phyloP scores from a whole-genome alignment of 2,797 vertebrate species.

The Smutsia gigantea region DNA sequence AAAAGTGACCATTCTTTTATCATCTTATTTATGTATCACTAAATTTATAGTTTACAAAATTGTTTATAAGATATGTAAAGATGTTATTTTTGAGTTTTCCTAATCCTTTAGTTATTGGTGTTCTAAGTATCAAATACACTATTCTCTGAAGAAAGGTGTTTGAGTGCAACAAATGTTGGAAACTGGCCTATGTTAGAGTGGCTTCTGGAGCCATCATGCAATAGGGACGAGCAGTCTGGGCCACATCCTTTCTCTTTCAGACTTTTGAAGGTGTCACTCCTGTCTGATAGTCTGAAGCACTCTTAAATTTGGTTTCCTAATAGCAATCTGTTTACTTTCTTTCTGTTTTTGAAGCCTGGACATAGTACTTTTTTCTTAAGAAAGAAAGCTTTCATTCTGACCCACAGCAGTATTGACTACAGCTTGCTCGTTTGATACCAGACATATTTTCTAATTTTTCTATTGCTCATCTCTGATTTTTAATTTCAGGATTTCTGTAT shows the following conservation, averaged over 20 bases:
- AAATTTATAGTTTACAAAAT: neutral
- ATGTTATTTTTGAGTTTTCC: neutral
- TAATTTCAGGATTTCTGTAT: neutral
- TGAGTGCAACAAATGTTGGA: neutral
- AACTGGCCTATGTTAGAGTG: neutral
- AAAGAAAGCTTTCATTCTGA: neutral
- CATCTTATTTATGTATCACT: neutral
- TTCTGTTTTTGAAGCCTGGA: neutral
- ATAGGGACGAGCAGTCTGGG: no score
- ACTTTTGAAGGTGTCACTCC: neutral
- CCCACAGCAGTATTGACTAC: neutral
- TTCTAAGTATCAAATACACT: neutral
- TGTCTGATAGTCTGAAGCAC: neutral
- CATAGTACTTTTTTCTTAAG: neutral
- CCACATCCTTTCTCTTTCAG: neutral
- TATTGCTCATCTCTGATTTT: neutral
- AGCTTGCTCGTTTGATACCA: neutral
- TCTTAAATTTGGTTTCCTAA: conserved; percentile 1
- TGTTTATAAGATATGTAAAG: neutral
- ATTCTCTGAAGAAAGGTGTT: neutral
- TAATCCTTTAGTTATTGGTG: neutral
- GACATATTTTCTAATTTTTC: neutral
- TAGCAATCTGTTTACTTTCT: neutral
- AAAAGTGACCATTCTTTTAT: neutral
- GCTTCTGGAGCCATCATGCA: neutral